Conservation (phyloP, 2,797 vertebrate species). For the Cynopterus sphinx region DNA sequence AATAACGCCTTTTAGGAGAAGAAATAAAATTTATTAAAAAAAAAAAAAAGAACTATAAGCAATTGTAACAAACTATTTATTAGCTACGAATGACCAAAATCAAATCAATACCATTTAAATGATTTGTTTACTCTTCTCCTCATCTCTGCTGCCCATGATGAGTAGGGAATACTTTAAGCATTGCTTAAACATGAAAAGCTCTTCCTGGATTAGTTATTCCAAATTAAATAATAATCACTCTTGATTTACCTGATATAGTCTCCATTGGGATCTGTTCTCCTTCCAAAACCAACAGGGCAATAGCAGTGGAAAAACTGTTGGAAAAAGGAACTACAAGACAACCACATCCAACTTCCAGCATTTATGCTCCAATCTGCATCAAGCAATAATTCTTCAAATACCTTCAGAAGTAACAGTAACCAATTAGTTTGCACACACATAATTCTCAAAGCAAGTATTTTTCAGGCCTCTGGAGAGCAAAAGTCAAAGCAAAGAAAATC, state of each 20-base stretch:
- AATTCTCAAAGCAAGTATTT: slow-evolving; percentile 52
- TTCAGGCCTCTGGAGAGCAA: slow-evolving; percentile 44
- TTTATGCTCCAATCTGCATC: slow-evolving; percentile 99
- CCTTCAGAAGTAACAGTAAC: slow-evolving; percentile 84
- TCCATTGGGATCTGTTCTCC: slow-evolving; percentile 94
- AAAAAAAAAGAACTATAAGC: not conserved
- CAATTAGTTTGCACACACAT: slow-evolving; percentile 51
- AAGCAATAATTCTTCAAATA: slow-evolving; percentile 95
- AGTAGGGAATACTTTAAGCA: not conserved
- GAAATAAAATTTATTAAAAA: slow-evolving; percentile 22
- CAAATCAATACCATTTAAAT: slow-evolving; percentile 34
- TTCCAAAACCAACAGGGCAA: slow-evolving; percentile 95
- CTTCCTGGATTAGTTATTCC: slow-evolving; percentile 39
- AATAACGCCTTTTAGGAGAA: slow-evolving; percentile 89
- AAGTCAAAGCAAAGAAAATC: slow-evolving; percentile 55
- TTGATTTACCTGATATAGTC: slow-evolving; percentile 93
- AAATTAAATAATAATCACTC: slow-evolving; percentile 5
- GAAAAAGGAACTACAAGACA: slow-evolving; percentile 97
- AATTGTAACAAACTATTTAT: not conserved
- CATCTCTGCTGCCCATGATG: slow-evolving; percentile 36
- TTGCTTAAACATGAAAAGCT: slow-evolving; percentile 51
- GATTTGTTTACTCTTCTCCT: not conserved
- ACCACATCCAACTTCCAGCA: slow-evolving; percentile 99
- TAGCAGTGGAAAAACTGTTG: slow-evolving; percentile 98
- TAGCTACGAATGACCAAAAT: not conserved